Evolutionary conservation across 2,797 vertebrate genomes (phyloP).

Genomic region (Characodon lateralis): DNA sequence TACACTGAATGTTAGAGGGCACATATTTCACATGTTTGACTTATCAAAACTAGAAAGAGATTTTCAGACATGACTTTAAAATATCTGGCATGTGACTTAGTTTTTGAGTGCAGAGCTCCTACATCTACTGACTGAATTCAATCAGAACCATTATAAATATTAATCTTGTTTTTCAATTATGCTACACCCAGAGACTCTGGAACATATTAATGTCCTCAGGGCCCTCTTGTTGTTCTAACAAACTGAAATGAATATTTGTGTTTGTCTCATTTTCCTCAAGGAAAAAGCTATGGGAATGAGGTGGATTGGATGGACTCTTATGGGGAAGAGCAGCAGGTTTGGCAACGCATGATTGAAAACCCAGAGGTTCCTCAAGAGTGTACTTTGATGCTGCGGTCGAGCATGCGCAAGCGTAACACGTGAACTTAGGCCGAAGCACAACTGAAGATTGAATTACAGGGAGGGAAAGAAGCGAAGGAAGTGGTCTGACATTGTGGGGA

Average conservation of each 20-base stretch:
- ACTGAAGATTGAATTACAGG: conserved; percentile 11
- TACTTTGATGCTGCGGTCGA: conserved; percentile 92
- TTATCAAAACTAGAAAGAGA: conserved; percentile 3
- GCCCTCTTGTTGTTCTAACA: not conserved
- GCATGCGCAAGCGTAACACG: conserved; percentile 86
- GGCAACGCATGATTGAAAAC: conserved; percentile 94
- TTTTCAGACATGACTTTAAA: conserved; percentile 14
- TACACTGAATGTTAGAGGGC: not conserved
- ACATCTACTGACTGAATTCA: not conserved
- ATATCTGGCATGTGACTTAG: not conserved
- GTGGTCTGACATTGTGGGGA: conserved; percentile 11
- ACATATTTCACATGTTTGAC: not conserved
- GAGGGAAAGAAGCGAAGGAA: conserved; percentile 7
- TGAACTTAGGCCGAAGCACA: conserved; percentile 65
- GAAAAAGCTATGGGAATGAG: conserved; percentile 89
- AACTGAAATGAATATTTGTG: conserved; percentile 28
- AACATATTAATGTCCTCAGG: conserved; percentile 11
- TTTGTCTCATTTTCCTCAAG: conserved; percentile 67
- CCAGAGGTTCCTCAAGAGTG: conserved; percentile 90
- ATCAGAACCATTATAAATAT: not conserved
- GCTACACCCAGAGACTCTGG: not conserved
- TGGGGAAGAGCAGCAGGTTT: conserved; percentile 91
- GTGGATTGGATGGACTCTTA: conserved; percentile 97
- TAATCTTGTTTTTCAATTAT: not conserved
- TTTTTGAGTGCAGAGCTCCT: not conserved